These are phyloP conservation scores for Selene dorsalis DNA, from an alignment of 2,797 vertebrate species.

Conservation along the genomic window DNA sequence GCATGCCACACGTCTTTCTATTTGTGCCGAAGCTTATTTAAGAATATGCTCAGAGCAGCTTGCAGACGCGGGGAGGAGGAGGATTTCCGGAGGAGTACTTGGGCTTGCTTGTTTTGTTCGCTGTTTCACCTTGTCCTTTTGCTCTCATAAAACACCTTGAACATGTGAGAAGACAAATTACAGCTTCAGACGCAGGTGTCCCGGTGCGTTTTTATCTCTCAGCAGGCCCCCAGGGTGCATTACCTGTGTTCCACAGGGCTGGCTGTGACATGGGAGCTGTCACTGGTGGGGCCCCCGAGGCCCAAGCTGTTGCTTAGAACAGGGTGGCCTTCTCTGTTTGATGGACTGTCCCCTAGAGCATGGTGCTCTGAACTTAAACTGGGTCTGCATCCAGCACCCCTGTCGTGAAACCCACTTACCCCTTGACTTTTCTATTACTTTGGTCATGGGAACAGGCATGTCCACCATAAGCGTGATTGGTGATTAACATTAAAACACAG, in stretches of 20 bases:
- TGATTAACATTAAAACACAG: constrained; percentile 71
- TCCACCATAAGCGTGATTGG: constrained; percentile 61
- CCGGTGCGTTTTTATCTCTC: constrained; percentile 71
- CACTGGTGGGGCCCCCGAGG: constrained; percentile 71
- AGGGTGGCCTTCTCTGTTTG: constrained; percentile 74
- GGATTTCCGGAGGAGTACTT: constrained; percentile 70
- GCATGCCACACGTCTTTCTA: constrained; percentile 23
- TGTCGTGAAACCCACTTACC: constrained; percentile 71
- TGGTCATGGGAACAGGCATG: constrained; percentile 67
- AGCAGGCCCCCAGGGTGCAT: constrained; percentile 73
- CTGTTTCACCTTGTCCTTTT: constrained; percentile 84
- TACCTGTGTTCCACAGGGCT: constrained; percentile 77
- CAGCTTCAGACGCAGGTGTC: constrained; percentile 84
- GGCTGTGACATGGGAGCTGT: constrained; percentile 78
- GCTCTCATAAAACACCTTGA: constrained; percentile 86
- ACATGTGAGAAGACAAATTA: constrained; percentile 87
- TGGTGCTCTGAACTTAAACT: constrained; percentile 61
- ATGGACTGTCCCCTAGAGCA: constrained; percentile 74
- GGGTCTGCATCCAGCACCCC: constrained; percentile 54
- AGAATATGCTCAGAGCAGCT: constrained; percentile 40
- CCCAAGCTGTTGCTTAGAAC: constrained; percentile 66
- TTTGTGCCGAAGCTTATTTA: constrained; percentile 36
- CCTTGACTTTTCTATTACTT: constrained; percentile 68
- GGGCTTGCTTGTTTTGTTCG: constrained; percentile 73
- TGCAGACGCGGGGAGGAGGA: constrained; percentile 48